Evolutionary conservation across 1,140 invertebrate species (phyloP).

Genomic region (Drosophila erecta): DNA sequence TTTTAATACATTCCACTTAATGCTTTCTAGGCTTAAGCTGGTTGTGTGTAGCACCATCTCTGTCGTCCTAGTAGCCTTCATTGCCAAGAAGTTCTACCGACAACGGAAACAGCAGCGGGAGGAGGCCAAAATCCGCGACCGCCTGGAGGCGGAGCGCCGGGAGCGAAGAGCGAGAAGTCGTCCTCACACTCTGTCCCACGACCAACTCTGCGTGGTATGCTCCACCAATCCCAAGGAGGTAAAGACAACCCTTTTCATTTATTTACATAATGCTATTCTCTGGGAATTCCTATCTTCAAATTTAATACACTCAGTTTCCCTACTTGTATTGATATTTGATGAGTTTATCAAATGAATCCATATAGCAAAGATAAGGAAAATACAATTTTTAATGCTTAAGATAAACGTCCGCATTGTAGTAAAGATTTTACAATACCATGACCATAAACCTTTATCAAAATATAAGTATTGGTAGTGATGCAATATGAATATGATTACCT

Average conservation of each 20-base stretch:
- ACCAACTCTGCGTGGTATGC: constrained; percentile 92
- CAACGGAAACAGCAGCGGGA: constrained; percentile 86
- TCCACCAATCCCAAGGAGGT: constrained; percentile 90
- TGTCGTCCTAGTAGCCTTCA: constrained; percentile 87
- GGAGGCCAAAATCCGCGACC: constrained; percentile 86
- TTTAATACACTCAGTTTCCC: no score
- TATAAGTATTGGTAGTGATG: no score
- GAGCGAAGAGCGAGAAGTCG: constrained; percentile 87
- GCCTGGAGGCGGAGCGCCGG: constrained; percentile 87
- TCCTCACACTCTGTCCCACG: constrained; percentile 87
- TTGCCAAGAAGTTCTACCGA: constrained; percentile 87
- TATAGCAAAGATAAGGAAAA: no score
- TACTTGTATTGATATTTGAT: no score
- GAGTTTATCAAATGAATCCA: no score
- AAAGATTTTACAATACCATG: no score
- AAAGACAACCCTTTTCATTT: not conserved
- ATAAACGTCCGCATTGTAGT: no score
- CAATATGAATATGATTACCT: no score
- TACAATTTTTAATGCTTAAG: no score
- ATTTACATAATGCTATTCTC: no score
- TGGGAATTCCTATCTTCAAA: no score
- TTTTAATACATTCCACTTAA: not conserved
- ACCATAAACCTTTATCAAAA: no score
- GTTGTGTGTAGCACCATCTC: constrained; percentile 89
- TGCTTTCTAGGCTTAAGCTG: constrained; percentile 64